These are phyloP conservation scores for Columba guinea DNA, from an alignment of 2,797 vertebrate species.

Conservation along the genomic window DNA sequence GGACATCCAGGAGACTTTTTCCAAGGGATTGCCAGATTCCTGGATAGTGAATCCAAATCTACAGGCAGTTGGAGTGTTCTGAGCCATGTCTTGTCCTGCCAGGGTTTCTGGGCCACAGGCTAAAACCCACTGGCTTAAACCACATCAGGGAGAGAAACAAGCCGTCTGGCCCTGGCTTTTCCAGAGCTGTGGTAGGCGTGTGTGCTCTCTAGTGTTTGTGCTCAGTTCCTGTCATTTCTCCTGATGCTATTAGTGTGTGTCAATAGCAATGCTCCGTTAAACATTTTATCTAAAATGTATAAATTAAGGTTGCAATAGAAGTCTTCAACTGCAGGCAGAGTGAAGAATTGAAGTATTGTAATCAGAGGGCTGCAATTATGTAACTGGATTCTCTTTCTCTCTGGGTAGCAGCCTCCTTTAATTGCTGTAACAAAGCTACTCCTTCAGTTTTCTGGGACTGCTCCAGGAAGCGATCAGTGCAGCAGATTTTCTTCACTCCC, in stretches of 20 bases:
- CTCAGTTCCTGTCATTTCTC: background rate
- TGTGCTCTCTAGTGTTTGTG: background rate
- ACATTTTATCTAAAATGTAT: background rate
- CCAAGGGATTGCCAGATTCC: background rate
- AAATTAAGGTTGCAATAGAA: constrained; percentile 27
- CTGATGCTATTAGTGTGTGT: background rate
- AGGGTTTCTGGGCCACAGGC: background rate
- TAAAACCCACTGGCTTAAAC: background rate
- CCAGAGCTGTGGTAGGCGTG: background rate
- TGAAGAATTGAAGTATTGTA: constrained; percentile 75
- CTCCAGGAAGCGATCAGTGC: constrained; percentile 49
- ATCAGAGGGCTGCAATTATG: constrained; percentile 74
- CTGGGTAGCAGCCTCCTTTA: constrained; percentile 69
- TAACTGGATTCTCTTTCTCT: constrained; percentile 67
- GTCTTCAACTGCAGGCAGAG: constrained; percentile 6
- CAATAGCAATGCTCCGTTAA: constrained; percentile 37
- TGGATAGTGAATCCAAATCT: background rate
- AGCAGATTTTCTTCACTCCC: constrained; percentile 62
- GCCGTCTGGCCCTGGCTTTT: background rate
- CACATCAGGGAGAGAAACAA: background rate
- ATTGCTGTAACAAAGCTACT: constrained; percentile 74
- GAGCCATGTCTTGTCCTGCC: background rate
- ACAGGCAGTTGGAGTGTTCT: background rate
- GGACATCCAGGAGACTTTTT: background rate
- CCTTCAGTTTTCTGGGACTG: constrained; percentile 66